Evolutionary conservation across 2,113 vertebrate genomes (phyloP).

Genomic region (Pavo muticus): DNA sequence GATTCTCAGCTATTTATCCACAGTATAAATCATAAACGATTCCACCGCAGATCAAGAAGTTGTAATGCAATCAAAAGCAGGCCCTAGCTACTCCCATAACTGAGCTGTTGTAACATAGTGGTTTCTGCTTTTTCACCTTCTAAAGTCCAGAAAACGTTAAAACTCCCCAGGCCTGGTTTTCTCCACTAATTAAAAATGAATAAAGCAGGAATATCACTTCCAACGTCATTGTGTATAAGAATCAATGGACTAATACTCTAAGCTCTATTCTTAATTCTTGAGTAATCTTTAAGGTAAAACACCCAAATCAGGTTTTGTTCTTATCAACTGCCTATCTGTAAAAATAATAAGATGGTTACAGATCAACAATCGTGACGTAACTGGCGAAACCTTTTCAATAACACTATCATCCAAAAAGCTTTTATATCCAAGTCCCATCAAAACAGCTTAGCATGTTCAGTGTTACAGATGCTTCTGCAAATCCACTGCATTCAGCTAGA

Average conservation of each 20-base stretch:
- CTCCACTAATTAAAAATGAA: background rate
- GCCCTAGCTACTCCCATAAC: rapidly evolving
- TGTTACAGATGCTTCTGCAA: background rate
- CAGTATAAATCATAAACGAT: background rate
- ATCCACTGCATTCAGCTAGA: background rate
- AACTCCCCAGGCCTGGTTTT: background rate
- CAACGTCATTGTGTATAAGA: background rate
- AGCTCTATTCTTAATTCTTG: background rate
- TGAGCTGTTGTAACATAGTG: background rate
- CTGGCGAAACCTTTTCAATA: background rate
- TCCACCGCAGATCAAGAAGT: background rate
- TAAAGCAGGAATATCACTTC: background rate
- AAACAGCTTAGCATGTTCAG: background rate
- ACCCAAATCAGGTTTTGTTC: background rate
- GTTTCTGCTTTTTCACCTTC: background rate
- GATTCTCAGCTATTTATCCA: background rate
- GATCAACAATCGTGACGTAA: background rate
- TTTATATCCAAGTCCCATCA: background rate
- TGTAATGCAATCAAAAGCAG: background rate
- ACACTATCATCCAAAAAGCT: background rate
- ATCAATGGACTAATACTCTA: background rate
- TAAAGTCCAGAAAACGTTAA: background rate
- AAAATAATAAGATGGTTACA: background rate
- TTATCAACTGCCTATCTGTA: background rate
- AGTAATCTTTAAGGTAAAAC: background rate